Base-by-base conservation (phyloP, 2,888 invertebrate genomes). In the Agrilus mali region DNA sequence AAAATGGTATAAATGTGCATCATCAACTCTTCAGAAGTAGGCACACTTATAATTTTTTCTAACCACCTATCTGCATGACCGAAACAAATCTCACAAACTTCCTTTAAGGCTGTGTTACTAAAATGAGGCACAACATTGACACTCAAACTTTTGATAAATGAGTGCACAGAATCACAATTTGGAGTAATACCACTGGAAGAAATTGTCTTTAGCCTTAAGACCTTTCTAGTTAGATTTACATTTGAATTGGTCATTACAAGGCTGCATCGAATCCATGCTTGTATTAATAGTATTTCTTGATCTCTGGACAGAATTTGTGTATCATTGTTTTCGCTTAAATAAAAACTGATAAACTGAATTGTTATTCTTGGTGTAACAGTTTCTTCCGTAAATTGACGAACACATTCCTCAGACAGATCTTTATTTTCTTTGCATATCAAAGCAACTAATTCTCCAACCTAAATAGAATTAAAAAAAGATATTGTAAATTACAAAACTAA, bases 181-280 rank as follows among this genome's bases (percentile, higher is more conserved):
- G 27, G 10, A 10, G 27, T 3, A 10, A 27, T 27, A 27, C 27
- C 27, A 27, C 27, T 10, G 10, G 56, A 55, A 33, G 59, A 53
- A 31, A 53, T 43, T 8, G 45, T 40, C 38, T 58, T 56, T 12
- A 64, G 47, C 49, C 59, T 63, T 38, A 56, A 44, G 40, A 64
- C 50, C 38, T 53, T 54, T 35, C 40, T 48, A 0, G 60, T 59
- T 33, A 64, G 46, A 40, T 54, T 52, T 22, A 48, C 48, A 34
- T 49, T 44, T 32, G 53, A 46, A 14, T 58, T 57, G 7, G 50
- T 49, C 10, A 56, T 54, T 34, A 64, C 43, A 17, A 65, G 46
- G 42, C 60, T 59, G 37, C 60, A 57, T 45, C 60, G 60, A 4
- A 60, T 47, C 66, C 66, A 66, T 5, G 59, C 57, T 38, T 60